Conservation (phyloP, 2,113 vertebrate genomes). For the Toxotes jaculatrix region DNA sequence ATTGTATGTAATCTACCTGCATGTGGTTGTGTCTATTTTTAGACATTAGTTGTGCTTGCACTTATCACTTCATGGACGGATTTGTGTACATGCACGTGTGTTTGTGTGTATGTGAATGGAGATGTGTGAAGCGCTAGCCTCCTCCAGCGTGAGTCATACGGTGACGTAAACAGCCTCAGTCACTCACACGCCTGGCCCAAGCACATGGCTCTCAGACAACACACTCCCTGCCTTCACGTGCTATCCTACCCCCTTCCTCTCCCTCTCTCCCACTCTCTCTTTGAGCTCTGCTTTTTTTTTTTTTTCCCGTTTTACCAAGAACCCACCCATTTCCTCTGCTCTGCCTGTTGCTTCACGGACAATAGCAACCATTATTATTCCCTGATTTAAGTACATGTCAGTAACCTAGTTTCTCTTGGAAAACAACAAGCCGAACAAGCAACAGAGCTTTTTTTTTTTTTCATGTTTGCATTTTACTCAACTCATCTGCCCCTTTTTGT, state of each 20-base stretch:
- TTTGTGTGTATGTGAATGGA: constrained; percentile 49
- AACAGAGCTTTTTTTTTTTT: background rate
- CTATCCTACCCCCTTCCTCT: constrained; percentile 39
- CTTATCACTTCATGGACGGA: constrained; percentile 27
- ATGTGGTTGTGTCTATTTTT: constrained; percentile 55
- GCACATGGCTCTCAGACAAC: constrained; percentile 80
- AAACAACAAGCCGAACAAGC: constrained; percentile 7
- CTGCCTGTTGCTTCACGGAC: constrained; percentile 55
- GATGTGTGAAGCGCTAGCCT: constrained; percentile 36
- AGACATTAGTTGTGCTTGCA: background rate
- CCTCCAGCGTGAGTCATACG: constrained; percentile 71
- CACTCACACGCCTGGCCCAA: constrained; percentile 65
- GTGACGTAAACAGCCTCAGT: constrained; percentile 60
- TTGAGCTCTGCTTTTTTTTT: background rate
- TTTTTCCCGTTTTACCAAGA: constrained; percentile 9
- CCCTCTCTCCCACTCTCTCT: constrained; percentile 12
- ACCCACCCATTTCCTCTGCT: constrained; percentile 42
- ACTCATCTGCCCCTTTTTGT: background rate
- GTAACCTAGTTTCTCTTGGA: constrained; percentile 52
- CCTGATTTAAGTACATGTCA: constrained; percentile 1
- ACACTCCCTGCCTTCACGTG: constrained; percentile 79
- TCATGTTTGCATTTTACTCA: background rate
- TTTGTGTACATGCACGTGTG: constrained; percentile 29
- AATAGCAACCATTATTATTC: constrained; percentile 40
- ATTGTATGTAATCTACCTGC: background rate